Conservation (phyloP, 2,797 vertebrate species). For the Pseudomugil gertrudae region DNA sequence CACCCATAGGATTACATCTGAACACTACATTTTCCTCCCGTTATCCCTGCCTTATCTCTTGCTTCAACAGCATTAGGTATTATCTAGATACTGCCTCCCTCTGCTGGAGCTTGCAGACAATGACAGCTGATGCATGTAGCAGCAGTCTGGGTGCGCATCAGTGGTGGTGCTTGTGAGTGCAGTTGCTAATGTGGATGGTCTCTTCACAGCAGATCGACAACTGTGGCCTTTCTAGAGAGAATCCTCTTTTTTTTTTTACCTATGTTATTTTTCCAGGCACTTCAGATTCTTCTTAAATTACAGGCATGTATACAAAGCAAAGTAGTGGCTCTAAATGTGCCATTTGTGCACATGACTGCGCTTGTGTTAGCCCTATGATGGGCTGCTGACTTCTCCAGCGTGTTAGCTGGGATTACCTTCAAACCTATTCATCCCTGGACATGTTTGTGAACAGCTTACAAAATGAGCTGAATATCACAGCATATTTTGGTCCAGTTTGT, state of each 20-base stretch:
- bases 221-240: too few relatives aligned
- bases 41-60: not conserved
- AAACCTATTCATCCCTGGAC: not conserved
- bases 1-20: not conserved
- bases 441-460: too few relatives aligned
- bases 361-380: not conserved
- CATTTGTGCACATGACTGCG: not conserved
- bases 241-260: too few relatives aligned
- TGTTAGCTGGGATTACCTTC: not conserved
- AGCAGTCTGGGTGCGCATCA: too few relatives aligned
- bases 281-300: not conserved
- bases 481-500: not conserved
- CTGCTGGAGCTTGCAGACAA: constrained; percentile 33
- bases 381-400: not conserved
- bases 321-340: not conserved
- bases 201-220: too few relatives aligned
- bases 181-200: too few relatives aligned
- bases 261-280: too few relatives aligned
- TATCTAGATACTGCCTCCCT: constrained; percentile 36
- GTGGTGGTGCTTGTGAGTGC: too few relatives aligned
- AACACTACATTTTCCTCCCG: not conserved
- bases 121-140: not conserved
- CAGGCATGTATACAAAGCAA: not conserved
- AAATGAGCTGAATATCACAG: not conserved
- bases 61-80: constrained; percentile 6